phyloP scores from a whole-genome alignment of 1,140 invertebrate species.

The Anoplolepis gracilipes region DNA sequence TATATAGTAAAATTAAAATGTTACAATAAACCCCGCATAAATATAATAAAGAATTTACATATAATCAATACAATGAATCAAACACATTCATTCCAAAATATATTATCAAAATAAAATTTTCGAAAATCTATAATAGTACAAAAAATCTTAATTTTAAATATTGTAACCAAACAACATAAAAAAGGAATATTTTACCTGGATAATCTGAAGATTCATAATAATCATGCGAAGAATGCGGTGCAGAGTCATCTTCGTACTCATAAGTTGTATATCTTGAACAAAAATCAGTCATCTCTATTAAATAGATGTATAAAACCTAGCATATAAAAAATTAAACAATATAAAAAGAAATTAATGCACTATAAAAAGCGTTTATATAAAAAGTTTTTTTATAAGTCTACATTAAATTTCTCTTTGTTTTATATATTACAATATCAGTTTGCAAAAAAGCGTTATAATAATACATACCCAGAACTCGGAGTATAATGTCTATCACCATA shows the following conservation, averaged over 20 bases:
- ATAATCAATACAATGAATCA: not conserved
- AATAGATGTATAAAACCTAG: constrained; percentile 57
- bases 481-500: constrained; percentile 80
- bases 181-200: constrained; percentile 79
- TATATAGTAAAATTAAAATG: constrained; percentile 18
- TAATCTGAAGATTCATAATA: constrained; percentile 84
- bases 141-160: not conserved
- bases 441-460: not conserved
- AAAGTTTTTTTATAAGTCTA: not conserved
- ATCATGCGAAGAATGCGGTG: constrained; percentile 82
- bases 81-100: constrained; percentile 1
- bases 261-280: constrained; percentile 80
- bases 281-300: constrained; percentile 79
- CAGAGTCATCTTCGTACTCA: constrained; percentile 84
- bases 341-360: not conserved
- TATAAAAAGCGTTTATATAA: constrained; percentile 25
- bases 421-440: not conserved
- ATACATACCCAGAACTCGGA: constrained; percentile 76
- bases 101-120: not conserved
- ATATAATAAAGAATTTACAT: constrained; percentile 20
- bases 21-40: constrained; percentile 7
- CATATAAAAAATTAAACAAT: not conserved
- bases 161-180: constrained; percentile 24
- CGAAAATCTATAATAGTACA: not conserved
- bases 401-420: not conserved